Evolutionary conservation across 2,888 invertebrate genomes (phyloP), one percentile per base, ranked within the genome.

Genomic region (Nomada hirtipes): DNA sequence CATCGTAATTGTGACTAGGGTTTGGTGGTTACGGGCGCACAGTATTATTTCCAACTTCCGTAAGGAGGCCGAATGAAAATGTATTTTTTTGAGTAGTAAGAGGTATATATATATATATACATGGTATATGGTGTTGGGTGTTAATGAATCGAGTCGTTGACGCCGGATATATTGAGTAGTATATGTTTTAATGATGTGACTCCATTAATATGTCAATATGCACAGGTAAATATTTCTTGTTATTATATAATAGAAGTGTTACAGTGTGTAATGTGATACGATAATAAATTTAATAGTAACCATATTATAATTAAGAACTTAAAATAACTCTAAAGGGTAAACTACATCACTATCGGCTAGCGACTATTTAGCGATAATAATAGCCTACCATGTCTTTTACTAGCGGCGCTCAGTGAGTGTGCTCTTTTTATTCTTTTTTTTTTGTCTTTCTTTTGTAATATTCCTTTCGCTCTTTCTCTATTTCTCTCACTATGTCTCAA

Each of bases 61-160:
- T 20, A 11, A 9, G 20, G 23, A 50, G 20, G 15, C 42, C 52
- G 20, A 69, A 60, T 26, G 63, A 29, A 65, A 64, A 72, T 85
- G 83, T 84, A 81, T 86, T 29, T 53, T 83, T 29, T 53, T 72
- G 74, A 81, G 77, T 82, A 79, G 57, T 57, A 57, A 57, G 26
- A 72, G 55, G 70, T 77, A 77, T 85, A 77, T 82, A 67, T 76
- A 67, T 76, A 69, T 82, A 75, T 79, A 84, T 89, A 93, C 90
- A 94, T 94, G 88, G 94, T 93, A 95, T 77, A 77, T 84, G 92
- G 91, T 91, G 92, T 92, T 92, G 93, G 93, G 91, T 93, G 93
- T 93, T 90, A 93, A 93, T 93, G 93, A 93, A 93, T 91, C 86
- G 92, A 93, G 92, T 93, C 93, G 86, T 83, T 91, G 91, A 91